These are phyloP conservation scores for Brachynemurus nebulosus DNA, from an alignment of 2,888 invertebrate genomes.

Conservation along the genomic window DNA sequence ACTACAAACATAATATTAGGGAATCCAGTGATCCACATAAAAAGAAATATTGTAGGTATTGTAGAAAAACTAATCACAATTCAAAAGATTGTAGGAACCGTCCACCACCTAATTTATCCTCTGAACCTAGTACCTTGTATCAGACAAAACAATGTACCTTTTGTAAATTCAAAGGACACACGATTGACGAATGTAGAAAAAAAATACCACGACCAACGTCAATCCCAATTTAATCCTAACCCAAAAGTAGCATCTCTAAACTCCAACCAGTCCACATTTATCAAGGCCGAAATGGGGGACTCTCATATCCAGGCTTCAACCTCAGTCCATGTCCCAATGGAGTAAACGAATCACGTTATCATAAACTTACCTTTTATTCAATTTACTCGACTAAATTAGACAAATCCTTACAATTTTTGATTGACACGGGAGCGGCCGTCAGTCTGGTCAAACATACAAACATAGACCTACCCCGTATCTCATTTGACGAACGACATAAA, in stretches of 20 bases:
- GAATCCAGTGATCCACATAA: too few species aligned
- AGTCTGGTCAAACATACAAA: conserved; percentile 15
- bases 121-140: not conserved
- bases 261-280: not conserved
- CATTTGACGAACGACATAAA: not conserved
- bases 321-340: not conserved
- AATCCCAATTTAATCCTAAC: not conserved
- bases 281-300: not conserved
- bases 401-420: too few species aligned
- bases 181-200: not conserved
- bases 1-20: too few species aligned
- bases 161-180: not conserved
- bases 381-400: too few species aligned
- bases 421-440: conserved; percentile 18
- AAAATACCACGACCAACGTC: not conserved
- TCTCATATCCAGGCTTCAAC: not conserved
- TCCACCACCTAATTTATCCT: not conserved
- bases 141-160: not conserved
- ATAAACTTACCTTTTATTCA: too few species aligned
- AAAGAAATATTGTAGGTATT: not conserved
- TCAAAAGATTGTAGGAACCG: not conserved
- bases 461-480: conserved; percentile 2
- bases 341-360: too few species aligned
- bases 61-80: not conserved
- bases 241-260: not conserved